phyloP scores from a whole-genome alignment of 2,113 vertebrate species.

The Triplophysa siluroides region DNA sequence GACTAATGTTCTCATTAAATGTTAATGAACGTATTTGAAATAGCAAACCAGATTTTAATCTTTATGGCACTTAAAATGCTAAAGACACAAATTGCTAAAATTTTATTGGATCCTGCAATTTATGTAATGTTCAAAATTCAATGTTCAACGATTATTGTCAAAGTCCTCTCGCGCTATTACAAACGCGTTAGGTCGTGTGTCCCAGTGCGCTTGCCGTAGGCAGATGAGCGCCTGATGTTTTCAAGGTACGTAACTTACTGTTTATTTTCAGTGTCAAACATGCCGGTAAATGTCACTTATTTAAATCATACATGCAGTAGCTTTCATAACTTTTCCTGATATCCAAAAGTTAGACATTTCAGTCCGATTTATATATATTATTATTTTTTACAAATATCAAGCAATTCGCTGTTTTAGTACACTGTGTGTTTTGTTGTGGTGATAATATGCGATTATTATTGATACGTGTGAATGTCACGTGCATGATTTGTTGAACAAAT shows the following conservation, averaged over 20 bases:
- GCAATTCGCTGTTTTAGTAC: neutral
- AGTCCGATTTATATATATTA: neutral
- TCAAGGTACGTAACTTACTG: neutral
- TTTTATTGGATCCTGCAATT: no score
- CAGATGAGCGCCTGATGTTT: neutral
- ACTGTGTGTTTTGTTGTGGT: no score
- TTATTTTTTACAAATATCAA: neutral
- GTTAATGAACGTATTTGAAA: no score
- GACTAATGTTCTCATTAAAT: no score
- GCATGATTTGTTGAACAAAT: no score
- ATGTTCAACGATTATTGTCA: neutral
- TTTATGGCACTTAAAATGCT: no score
- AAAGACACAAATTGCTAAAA: no score
- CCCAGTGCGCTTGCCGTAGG: constrained; percentile 4
- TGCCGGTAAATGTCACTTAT: neutral
- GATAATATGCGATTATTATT: neutral
- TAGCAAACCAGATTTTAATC: no score
- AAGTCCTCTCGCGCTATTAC: no score
- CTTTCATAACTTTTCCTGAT: neutral
- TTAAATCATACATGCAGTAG: neutral
- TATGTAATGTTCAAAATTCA: no score
- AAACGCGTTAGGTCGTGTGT: constrained; percentile 3
- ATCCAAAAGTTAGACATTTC: neutral
- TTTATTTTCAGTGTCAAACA: neutral
- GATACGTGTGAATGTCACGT: neutral